These are phyloP conservation scores for Agonopterix subpropinquella DNA, from an alignment of 2,888 invertebrate genomes.

Conservation along the genomic window DNA sequence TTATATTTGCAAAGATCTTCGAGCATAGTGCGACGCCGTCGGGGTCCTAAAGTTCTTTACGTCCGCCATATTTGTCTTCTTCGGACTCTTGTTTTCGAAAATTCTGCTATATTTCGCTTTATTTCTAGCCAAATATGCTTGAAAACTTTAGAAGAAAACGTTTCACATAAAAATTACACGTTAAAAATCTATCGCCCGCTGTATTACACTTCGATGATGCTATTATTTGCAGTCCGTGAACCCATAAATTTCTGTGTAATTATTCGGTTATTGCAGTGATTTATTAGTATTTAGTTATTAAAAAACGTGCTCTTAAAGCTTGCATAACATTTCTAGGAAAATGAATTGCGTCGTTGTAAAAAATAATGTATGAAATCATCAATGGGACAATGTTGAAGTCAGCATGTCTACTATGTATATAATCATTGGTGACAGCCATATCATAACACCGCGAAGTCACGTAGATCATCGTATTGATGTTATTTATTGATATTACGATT, in stretches of 20 bases:
- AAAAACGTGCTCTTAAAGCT: too few relatives aligned
- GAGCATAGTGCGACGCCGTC: slow-evolving; percentile 57
- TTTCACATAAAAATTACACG: slow-evolving; percentile 6
- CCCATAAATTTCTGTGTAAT: slow-evolving; percentile 11
- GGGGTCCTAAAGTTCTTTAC: slow-evolving; percentile 52
- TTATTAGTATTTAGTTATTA: background rate
- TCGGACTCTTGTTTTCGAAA: slow-evolving; percentile 63
- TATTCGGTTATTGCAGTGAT: slow-evolving; percentile 4
- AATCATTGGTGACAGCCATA: slow-evolving; percentile 38
- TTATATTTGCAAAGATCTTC: slow-evolving; percentile 26
- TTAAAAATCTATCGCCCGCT: background rate
- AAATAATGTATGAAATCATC: slow-evolving; percentile 6
- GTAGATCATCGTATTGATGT: slow-evolving; percentile 20
- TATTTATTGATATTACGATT: too few relatives aligned
- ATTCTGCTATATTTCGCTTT: slow-evolving; percentile 27
- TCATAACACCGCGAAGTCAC: slow-evolving; percentile 39
- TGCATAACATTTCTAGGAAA: too few relatives aligned
- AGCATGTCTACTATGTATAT: slow-evolving; percentile 7
- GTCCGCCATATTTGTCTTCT: slow-evolving; percentile 73
- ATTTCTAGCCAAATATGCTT: slow-evolving; percentile 12
- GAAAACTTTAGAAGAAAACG: slow-evolving; percentile 12
- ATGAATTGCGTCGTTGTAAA: too few relatives aligned
- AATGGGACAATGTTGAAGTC: background rate
- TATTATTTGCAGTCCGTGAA: slow-evolving; percentile 11
- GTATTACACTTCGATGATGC: slow-evolving; percentile 2